phyloP scores from a whole-genome alignment of 2,113 vertebrate species.

The Oryzias woworae region DNA sequence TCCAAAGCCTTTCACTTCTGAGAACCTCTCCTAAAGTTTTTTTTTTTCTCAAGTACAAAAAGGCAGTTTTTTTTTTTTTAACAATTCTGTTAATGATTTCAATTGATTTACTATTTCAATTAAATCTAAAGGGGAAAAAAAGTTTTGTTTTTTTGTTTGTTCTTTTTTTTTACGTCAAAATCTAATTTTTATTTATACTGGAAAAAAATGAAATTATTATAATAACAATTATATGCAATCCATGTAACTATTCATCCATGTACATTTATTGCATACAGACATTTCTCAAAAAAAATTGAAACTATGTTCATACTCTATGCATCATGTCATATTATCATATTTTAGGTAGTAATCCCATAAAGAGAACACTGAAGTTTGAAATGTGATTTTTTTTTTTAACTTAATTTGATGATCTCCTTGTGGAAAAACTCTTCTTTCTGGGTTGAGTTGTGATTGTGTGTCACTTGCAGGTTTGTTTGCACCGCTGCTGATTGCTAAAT shows the following conservation, averaged over 20 bases:
- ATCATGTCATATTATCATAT: too few species aligned
- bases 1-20: constrained; percentile 24
- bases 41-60: not conserved
- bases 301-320: too few species aligned
- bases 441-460: constrained; percentile 10
- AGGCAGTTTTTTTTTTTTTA: not conserved
- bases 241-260: too few species aligned
- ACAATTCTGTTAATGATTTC: not conserved
- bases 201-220: too few species aligned
- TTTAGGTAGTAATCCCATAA: too few species aligned
- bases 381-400: not conserved
- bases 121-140: not conserved
- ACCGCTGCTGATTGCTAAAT: constrained; percentile 54
- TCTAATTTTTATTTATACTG: too few species aligned
- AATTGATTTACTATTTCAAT: not conserved
- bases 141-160: too few species aligned
- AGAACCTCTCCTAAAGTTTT: not conserved
- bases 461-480: constrained; percentile 33
- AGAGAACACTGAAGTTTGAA: too few species aligned
- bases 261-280: too few species aligned
- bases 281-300: too few species aligned
- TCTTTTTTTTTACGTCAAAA: too few species aligned
- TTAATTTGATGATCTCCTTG: not conserved
- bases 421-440: constrained; percentile 30
- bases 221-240: too few species aligned